These are phyloP conservation scores for Pectinophora gossypiella DNA, from an alignment of 1,140 invertebrate genomes.

Conservation along the genomic window DNA sequence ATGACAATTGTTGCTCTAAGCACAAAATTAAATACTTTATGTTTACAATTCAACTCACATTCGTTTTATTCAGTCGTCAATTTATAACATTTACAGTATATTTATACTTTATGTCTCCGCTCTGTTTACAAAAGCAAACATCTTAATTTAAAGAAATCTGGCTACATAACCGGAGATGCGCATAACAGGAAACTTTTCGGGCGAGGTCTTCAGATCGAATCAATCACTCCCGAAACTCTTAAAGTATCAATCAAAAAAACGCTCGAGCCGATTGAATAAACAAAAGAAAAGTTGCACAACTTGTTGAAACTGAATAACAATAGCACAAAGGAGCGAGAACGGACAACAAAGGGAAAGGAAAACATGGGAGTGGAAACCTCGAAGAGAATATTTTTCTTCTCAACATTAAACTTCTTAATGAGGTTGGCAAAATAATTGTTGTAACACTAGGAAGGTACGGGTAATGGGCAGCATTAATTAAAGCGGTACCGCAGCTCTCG, in stretches of 20 bases:
- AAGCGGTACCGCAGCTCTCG: conserved; percentile 43
- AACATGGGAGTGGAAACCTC: conserved; percentile 32
- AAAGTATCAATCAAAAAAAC: conserved; percentile 28
- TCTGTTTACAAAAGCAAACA: too few species aligned
- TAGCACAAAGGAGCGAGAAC: conserved; percentile 31
- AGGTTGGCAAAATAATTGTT: conserved; percentile 67
- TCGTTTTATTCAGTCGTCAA: too few species aligned
- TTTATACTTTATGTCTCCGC: too few species aligned
- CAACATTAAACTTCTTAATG: conserved; percentile 62
- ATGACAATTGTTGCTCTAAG: too few species aligned
- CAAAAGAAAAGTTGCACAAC: conserved; percentile 23
- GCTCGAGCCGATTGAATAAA: conserved; percentile 24
- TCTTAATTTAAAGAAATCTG: neutral
- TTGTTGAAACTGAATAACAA: conserved; percentile 26
- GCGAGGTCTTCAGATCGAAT: conserved; percentile 6
- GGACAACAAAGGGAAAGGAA: conserved; percentile 17
- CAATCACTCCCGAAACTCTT: conserved; percentile 18
- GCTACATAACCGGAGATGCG: neutral
- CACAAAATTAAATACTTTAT: too few species aligned
- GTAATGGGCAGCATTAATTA: conserved; percentile 62
- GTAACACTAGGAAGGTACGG: conserved; percentile 62
- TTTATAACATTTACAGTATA: too few species aligned
- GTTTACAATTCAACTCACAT: too few species aligned
- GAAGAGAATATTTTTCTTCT: conserved; percentile 50
- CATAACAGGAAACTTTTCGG: neutral